Evolutionary conservation across 2,113 vertebrate species (phyloP).

Genomic region (Trematomus loennbergii): DNA sequence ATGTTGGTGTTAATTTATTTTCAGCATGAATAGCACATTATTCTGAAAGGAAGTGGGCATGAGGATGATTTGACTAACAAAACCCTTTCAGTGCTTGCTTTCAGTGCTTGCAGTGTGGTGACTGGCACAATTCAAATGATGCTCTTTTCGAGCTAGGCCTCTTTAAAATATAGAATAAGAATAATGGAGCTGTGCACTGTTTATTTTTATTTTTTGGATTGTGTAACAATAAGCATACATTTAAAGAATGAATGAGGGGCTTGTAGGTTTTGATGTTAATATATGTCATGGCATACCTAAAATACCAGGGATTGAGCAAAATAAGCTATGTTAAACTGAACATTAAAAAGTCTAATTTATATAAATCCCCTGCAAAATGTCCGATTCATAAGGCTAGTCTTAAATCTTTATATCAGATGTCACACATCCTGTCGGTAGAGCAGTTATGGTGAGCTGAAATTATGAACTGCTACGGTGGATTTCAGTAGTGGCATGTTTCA

Average conservation of each 20-base stretch:
- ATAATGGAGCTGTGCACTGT: slow-evolving; percentile 57
- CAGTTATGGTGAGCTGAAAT: not conserved
- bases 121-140: slow-evolving; percentile 23
- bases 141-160: not conserved
- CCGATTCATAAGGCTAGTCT: not conserved
- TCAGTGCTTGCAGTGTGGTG: not conserved
- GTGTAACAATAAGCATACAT: slow-evolving; percentile 2
- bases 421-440: not conserved
- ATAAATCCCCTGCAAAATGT: slow-evolving; percentile 27
- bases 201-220: slow-evolving; percentile 9
- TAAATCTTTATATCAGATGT: not conserved
- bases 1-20: slow-evolving; percentile 20
- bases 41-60: not conserved
- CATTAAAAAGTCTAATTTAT: slow-evolving; percentile 23
- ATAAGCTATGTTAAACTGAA: slow-evolving; percentile 66
- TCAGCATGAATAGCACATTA: slow-evolving; percentile 9
- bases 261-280: slow-evolving; percentile 32
- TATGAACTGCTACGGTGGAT: not conserved
- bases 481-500: not conserved
- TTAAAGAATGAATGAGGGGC: not conserved
- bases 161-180: slow-evolving; percentile 14
- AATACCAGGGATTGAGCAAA: slow-evolving; percentile 54
- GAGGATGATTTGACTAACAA: slow-evolving; percentile 51
- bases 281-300: not conserved
- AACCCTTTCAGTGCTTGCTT: slow-evolving; percentile 1